phyloP scores from a whole-genome alignment of 2,113 vertebrate genomes.

The Heloderma charlesbogerti region DNA sequence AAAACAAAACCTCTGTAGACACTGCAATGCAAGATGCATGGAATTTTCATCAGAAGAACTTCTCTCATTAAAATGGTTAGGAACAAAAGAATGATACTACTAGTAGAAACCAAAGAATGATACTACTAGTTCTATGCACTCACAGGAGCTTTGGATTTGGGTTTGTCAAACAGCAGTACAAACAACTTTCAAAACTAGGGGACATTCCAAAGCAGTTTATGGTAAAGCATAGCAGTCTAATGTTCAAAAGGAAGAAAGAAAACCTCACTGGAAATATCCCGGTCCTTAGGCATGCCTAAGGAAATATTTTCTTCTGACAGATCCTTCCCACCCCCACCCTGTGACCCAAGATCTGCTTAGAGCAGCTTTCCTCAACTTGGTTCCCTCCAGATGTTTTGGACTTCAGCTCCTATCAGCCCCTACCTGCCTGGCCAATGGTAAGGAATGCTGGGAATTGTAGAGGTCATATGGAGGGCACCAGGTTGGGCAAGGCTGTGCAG shows the following conservation, averaged over 20 bases:
- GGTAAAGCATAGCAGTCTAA: neutral
- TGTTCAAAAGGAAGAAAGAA: neutral
- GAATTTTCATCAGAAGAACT: neutral
- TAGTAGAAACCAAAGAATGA: neutral
- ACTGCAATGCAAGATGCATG: neutral
- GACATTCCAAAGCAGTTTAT: neutral
- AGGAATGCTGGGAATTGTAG: no score
- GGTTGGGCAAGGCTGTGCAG: neutral
- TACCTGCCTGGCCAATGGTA: no score
- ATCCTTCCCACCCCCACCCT: no score
- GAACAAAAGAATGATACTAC: neutral
- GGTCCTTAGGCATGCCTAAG: neutral
- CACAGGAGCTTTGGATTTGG: neutral
- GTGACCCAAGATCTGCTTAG: no score
- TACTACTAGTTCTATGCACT: neutral
- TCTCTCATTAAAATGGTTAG: neutral
- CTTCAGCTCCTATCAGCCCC: no score
- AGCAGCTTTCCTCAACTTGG: no score
- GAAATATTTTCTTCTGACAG: no score
- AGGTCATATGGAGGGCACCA: no score
- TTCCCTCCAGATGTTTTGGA: no score
- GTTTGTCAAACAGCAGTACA: neutral
- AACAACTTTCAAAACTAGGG: neutral
- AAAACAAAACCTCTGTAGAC: neutral
- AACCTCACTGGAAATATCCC: neutral